Evolutionary conservation across 2,797 vertebrate species (phyloP).

Genomic region (Dallia pectoralis): DNA sequence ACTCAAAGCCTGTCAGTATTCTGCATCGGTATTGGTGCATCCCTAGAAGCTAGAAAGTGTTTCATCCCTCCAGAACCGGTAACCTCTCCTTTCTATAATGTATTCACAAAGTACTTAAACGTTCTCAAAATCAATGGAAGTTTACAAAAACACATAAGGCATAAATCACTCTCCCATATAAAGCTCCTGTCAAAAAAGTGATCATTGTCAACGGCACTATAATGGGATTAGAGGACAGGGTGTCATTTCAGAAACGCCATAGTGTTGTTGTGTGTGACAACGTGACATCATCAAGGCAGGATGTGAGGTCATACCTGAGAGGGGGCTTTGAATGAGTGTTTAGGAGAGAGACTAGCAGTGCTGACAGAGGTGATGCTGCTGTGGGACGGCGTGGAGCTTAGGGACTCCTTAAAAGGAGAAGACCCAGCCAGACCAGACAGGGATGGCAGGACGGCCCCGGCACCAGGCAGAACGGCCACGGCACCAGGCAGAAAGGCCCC

Average conservation of each 20-base stretch:
- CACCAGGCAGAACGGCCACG: constrained; percentile 79
- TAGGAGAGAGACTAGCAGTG: constrained; percentile 82
- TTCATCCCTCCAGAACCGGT: too few relatives aligned
- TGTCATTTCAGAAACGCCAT: neutral
- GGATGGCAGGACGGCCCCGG: constrained; percentile 79
- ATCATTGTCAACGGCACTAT: neutral
- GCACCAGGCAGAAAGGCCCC: too few relatives aligned
- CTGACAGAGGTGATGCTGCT: constrained; percentile 76
- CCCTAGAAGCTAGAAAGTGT: too few relatives aligned
- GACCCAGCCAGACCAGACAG: constrained; percentile 76
- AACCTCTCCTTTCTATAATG: too few relatives aligned
- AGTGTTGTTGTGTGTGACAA: neutral
- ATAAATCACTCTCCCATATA: neutral
- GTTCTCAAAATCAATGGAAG: neutral
- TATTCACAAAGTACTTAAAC: too few relatives aligned
- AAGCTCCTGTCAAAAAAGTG: neutral
- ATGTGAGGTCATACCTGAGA: constrained; percentile 69
- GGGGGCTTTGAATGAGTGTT: constrained; percentile 80
- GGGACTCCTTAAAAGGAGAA: constrained; percentile 80
- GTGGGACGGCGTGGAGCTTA: constrained; percentile 81
- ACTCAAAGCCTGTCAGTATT: too few relatives aligned
- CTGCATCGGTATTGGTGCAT: too few relatives aligned
- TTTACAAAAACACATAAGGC: neutral
- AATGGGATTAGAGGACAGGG: neutral
- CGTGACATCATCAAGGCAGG: constrained; percentile 3